Evolutionary conservation across 1,140 invertebrate species (phyloP).

Genomic region (Caerostris darwini): DNA sequence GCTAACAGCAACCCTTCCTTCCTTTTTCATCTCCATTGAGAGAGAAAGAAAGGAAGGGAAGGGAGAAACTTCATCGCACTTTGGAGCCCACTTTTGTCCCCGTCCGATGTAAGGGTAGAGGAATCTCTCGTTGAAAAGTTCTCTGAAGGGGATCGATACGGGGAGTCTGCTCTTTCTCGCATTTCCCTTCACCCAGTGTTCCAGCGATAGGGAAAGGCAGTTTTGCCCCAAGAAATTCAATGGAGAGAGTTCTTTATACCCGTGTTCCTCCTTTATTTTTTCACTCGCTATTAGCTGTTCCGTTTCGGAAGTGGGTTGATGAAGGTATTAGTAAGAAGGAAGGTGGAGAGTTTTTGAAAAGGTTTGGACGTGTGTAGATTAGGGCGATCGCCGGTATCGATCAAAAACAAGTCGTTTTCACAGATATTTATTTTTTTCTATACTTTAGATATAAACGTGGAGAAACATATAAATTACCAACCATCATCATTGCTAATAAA

Average conservation of each 20-base stretch:
- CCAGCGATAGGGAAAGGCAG: constrained; percentile 12
- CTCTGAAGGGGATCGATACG: constrained; percentile 45
- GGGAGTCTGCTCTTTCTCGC: constrained; percentile 43
- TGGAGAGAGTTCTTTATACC: background rate
- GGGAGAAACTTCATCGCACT: background rate
- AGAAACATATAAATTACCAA: no score
- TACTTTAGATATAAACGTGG: no score
- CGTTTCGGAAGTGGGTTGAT: no score
- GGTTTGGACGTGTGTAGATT: no score
- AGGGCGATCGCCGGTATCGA: no score
- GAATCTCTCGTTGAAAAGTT: constrained; percentile 55
- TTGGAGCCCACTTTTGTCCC: background rate
- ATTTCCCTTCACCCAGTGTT: background rate
- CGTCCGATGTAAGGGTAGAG: constrained; percentile 56
- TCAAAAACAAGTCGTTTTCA: no score
- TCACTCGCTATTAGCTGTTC: no score
- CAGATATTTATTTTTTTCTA: no score
- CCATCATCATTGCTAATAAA: no score
- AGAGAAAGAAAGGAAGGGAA: background rate
- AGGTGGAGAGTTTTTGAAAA: no score
- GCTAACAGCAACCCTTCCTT: background rate
- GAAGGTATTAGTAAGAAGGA: no score
- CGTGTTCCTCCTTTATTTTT: no score
- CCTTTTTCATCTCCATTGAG: background rate
- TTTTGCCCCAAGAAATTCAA: constrained; percentile 16